Base-by-base conservation (phyloP, 2,113 vertebrate species). In the Gnathonemus echidnorhynchus region DNA sequence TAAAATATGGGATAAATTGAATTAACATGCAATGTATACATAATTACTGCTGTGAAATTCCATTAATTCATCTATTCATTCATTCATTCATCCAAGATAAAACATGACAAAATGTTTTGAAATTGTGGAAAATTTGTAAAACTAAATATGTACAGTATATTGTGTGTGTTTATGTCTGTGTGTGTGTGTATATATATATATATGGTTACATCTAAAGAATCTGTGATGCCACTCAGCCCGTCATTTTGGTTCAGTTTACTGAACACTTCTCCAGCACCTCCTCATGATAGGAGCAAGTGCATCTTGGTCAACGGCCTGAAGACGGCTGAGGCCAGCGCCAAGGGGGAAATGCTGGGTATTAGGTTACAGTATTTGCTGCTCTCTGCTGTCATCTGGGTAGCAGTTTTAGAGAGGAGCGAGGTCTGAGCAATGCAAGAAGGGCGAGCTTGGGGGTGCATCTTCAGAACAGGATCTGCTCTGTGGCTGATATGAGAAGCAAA, bases 181-280 rank as follows among this genome's bases (percentile, higher is more conserved):
- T 17, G 3, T 50, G 49, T 50, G 50, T 52, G 3, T 13, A 1
- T 45, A 1, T 45, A 7, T 9, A 10, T 74, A 11, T 39, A 35
- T 53, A 35, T 13, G 15, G 5, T 24, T 56, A 93, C 91, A 93
- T 92, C 91, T 70, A 86, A 70, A 52, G 93, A 90, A 92, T 91
- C 91, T 90, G 83, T 88, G 80, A 90, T 50, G 87, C 86, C 56
- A 87, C 77, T 88, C 85, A 62, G 88, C 87, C n/a, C n/a, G 10
- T n/a, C 62, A 56, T 35, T 86, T 88, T 42, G n/a, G 45, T 19
- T 49, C 80, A 58, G 87, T 91, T 88, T 88, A 87, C 21, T 90
- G 88, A 90, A 88, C 4, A 0, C n/a, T 19, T 39, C 35, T 42
- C 4, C 27, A 24, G 86, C 5, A 0, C 35, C 74, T 80, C 74